Conservation (phyloP, 2,888 invertebrate species). For the Gordius sp. region DNA sequence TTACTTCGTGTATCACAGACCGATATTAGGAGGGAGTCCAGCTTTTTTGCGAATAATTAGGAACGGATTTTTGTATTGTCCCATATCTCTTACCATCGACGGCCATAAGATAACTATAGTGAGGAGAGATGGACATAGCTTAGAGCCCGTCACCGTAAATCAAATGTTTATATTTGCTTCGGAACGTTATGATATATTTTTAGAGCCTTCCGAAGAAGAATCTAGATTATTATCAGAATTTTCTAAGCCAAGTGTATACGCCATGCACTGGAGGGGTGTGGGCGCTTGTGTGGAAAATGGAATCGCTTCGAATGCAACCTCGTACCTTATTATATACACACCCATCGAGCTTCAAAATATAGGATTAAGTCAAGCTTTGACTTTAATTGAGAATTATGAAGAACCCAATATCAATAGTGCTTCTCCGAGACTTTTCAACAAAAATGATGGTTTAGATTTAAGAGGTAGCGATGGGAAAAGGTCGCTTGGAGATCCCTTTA, state of each 20-base stretch:
- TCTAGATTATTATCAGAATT: too few species aligned
- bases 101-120: background rate
- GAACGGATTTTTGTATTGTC: background rate
- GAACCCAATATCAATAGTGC: too few species aligned
- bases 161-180: background rate
- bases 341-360: background rate
- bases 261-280: background rate
- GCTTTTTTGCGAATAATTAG: background rate
- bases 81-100: background rate
- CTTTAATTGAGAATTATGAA: too few species aligned
- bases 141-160: background rate
- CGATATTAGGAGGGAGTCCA: too few species aligned
- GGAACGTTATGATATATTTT: background rate
- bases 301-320: background rate
- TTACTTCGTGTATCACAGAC: too few species aligned
- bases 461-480: too few species aligned
- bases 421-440: too few species aligned
- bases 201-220: background rate
- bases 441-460: too few species aligned
- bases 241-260: background rate
- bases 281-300: background rate
- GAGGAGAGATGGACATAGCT: background rate
- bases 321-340: background rate
- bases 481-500: too few species aligned
- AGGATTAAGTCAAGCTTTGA: too few species aligned